These are phyloP conservation scores for Paratrypauchen microcephalus DNA, from an alignment of 2,797 vertebrate species.

Conservation along the genomic window DNA sequence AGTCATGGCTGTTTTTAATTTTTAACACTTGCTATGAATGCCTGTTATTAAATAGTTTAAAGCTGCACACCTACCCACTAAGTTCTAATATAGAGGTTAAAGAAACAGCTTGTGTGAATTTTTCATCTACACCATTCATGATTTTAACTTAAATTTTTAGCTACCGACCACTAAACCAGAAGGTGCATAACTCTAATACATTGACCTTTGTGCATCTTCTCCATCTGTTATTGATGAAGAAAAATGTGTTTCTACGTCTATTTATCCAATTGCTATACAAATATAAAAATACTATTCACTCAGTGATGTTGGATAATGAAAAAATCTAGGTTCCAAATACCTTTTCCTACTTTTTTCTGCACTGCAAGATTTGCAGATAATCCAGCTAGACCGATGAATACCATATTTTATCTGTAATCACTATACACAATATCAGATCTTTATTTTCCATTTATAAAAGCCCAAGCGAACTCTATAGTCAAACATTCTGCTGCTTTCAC, in stretches of 20 bases:
- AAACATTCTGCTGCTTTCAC: slow-evolving; percentile 48
- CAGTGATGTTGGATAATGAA: slow-evolving; percentile 25
- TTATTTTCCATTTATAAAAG: slow-evolving; percentile 49
- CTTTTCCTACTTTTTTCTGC: slow-evolving; percentile 23
- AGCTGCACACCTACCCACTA: background rate
- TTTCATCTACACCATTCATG: background rate
- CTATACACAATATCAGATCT: slow-evolving; percentile 45
- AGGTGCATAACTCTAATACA: slow-evolving; percentile 1
- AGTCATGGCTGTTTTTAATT: background rate
- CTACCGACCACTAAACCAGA: background rate
- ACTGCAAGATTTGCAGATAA: slow-evolving; percentile 27
- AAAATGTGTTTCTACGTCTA: slow-evolving; percentile 19
- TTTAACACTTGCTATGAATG: too few species aligned
- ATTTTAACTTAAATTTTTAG: slow-evolving; percentile 7
- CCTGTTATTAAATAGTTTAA: too few species aligned
- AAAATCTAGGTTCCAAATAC: slow-evolving; percentile 42
- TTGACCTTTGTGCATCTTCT: slow-evolving; percentile 22
- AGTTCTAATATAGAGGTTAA: background rate
- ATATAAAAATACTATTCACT: slow-evolving; percentile 20
- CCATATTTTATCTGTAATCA: slow-evolving; percentile 39
- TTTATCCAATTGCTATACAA: slow-evolving; percentile 19
- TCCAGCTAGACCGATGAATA: slow-evolving; percentile 29
- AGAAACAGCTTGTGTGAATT: background rate
- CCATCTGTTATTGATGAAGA: slow-evolving; percentile 24
- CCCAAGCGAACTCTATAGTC: slow-evolving; percentile 35